Evolutionary conservation across 1,140 invertebrate genomes (phyloP).

Genomic region (Macrocentrus cingulum): DNA sequence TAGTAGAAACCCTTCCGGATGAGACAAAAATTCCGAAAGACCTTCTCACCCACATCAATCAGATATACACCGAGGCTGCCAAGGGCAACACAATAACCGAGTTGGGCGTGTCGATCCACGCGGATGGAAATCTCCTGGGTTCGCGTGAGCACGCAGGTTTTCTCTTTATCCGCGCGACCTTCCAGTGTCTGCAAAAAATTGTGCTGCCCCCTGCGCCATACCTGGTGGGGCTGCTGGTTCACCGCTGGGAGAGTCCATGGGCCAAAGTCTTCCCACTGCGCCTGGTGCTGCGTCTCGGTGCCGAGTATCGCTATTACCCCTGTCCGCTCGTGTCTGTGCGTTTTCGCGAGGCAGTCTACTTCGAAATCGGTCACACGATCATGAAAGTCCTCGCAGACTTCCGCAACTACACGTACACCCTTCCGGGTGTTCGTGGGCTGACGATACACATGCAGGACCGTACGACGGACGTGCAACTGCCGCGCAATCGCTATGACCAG

Average conservation of each 20-base stretch:
- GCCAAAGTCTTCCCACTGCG: conserved; percentile 82
- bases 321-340: conserved; percentile 82
- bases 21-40: conserved; percentile 74
- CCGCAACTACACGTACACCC: conserved; percentile 81
- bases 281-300: conserved; percentile 77
- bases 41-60: conserved; percentile 75
- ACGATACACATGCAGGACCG: conserved; percentile 85
- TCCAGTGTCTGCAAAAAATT: conserved; percentile 82
- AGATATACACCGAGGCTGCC: conserved; percentile 76
- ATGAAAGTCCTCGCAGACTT: conserved; percentile 89
- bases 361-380: conserved; percentile 87
- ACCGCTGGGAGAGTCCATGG: conserved; percentile 86
- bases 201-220: conserved; percentile 75
- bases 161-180: conserved; percentile 78
- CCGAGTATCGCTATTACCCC: conserved; percentile 87
- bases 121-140: conserved; percentile 68
- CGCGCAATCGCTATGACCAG: conserved; percentile 80
- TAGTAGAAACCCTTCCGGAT: conserved; percentile 73
- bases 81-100: conserved; percentile 75
- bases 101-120: conserved; percentile 69
- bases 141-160: conserved; percentile 85
- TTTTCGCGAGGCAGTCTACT: conserved; percentile 79
- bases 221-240: conserved; percentile 79
- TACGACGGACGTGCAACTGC: conserved; percentile 77
- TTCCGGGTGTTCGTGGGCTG: conserved; percentile 76